Conservation (phyloP, 2,888 invertebrate species). For the Hydraecia micacea region DNA sequence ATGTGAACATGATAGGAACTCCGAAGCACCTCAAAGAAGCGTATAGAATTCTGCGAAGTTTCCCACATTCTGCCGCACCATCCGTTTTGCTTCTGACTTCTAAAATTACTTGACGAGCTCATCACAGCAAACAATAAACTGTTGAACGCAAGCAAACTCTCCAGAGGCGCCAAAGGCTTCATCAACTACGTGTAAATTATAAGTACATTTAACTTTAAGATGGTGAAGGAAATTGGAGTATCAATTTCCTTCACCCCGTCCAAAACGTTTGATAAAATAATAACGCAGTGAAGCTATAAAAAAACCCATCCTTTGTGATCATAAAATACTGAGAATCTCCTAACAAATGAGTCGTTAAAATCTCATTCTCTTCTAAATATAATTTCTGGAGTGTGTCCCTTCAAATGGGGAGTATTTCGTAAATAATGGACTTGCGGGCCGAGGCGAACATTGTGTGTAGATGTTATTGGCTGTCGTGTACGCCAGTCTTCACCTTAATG, state of each 20-base stretch:
- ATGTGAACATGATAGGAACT: constrained; percentile 20
- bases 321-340: constrained; percentile 65
- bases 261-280: constrained; percentile 57
- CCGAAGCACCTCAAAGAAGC: constrained; percentile 26
- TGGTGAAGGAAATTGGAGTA: constrained; percentile 43
- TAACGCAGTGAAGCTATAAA: constrained; percentile 59
- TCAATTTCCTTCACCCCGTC: constrained; percentile 40
- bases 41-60: constrained; percentile 47
- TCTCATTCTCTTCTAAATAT: constrained; percentile 74
- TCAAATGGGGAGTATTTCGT: constrained; percentile 71
- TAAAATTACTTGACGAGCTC: constrained; percentile 68
- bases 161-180: constrained; percentile 26
- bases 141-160: constrained; percentile 54
- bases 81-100: constrained; percentile 67
- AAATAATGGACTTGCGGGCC: constrained; percentile 68
- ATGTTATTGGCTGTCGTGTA: constrained; percentile 44
- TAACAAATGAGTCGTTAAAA: constrained; percentile 78
- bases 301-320: constrained; percentile 49
- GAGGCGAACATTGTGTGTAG: constrained; percentile 51
- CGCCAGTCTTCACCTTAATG: constrained; percentile 41
- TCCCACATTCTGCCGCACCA: constrained; percentile 58
- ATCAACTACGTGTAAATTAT: constrained; percentile 33
- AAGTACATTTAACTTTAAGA: constrained; percentile 34
- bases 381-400: constrained; percentile 72
- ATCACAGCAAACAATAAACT: constrained; percentile 64